Evolutionary conservation across 2,888 invertebrate genomes (phyloP), one percentile per base, ranked within the genome.

Genomic region (Rhodophaea formosa): DNA sequence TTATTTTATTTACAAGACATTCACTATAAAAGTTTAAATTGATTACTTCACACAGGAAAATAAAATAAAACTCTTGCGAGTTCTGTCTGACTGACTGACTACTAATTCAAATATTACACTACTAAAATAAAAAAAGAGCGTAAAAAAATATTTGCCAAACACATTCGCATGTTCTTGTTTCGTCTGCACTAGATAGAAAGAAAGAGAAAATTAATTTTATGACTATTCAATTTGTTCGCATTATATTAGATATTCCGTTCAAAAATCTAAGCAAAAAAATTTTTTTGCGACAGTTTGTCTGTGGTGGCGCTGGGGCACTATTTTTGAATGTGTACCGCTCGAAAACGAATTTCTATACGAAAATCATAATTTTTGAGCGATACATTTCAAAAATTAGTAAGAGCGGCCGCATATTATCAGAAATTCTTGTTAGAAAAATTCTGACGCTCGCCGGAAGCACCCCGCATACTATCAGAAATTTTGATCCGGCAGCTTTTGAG

Each of bases 181-280:
- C 39, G 1, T 8, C 39, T 12, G 12, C 8, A n/a, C 12, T 39
- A 5, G 39, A 39, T 51, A 35, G 51, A 51, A 35, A 39, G 51
- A 35, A 51, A 35, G 1, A 35, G 53, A 32, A 32, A 5, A 29
- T 29, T n/a, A 3, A 3, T 7, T 30, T n/a, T 10, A 6, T 23
- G 46, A 23, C 47, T 30, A 7, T 47, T 47, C 0, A 30, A 47
- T 30, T 54, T 54, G 10, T 30, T 44, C 14, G 30, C 10, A 1
- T 47, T 23, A 14, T 30, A 30, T 29, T 6, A 23, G 5, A 39
- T 39, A 46, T 46, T 47, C 14, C 53, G 59, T 59, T 47, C 47
- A 56, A 46, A 29, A 59, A 52, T 52, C 23, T 3, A 23, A 23
- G n/a, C n/a, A n/a, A n/a, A n/a, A n/a, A n/a, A n/a, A n/a, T n/a